Evolutionary conservation across 2,888 invertebrate genomes (phyloP).

Genomic region (Drosophila helvetica): DNA sequence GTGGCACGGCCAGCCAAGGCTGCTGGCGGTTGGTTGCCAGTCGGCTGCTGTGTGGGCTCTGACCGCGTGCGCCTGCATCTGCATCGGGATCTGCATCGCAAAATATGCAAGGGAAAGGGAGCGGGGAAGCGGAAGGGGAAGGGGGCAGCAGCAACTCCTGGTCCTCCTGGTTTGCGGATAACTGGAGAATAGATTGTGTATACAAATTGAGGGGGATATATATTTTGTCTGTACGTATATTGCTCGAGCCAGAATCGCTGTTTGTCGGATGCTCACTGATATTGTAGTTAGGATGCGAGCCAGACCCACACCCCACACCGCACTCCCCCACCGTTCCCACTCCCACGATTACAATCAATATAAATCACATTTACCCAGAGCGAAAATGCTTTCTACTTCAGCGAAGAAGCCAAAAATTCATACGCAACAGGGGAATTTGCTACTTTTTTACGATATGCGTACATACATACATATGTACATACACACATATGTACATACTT

Average conservation of each 20-base stretch:
- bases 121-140: neutral
- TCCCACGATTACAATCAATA: conserved; percentile 81
- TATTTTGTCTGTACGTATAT: conserved; percentile 35
- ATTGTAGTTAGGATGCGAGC: conserved; percentile 56
- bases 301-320: neutral
- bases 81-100: conserved; percentile 3
- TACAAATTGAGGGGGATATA: conserved; percentile 44
- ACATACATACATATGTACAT: conserved; percentile 11
- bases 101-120: conserved; percentile 18
- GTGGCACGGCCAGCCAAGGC: conserved; percentile 44
- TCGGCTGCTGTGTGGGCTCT: conserved; percentile 4
- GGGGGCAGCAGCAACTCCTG: neutral
- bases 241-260: conserved; percentile 52
- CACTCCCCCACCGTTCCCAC: conserved; percentile 47
- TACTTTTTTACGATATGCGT: conserved; percentile 50
- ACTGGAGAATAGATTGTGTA: conserved; percentile 45
- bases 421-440: conserved; percentile 80
- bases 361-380: conserved; percentile 82
- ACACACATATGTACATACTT: too few species aligned
- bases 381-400: conserved; percentile 80
- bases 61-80: conserved; percentile 16
- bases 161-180: neutral
- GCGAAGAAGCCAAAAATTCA: conserved; percentile 76
- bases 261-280: conserved; percentile 60
- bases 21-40: conserved; percentile 18